Evolutionary conservation across 2,888 invertebrate species (phyloP), one percentile per base, ranked within the genome.

Genomic region (Notodonta dromedarius): DNA sequence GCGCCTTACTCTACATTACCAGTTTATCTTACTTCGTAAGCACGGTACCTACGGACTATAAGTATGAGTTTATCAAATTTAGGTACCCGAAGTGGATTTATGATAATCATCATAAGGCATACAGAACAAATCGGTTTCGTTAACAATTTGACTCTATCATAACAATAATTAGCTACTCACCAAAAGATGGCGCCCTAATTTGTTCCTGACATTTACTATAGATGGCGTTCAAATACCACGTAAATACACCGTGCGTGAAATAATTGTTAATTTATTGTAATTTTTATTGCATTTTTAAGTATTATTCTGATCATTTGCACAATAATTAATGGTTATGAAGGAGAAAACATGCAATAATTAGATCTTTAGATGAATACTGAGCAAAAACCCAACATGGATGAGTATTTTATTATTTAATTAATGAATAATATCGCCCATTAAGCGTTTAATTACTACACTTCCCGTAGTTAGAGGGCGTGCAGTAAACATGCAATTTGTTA

Each of bases 401-500:
- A 58, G 66, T 68, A 62, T 68, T 55, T 55, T 72, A 60, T 66
- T 64, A 66, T 70, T 69, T 70, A 73, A 79, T 79, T 74, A 76
- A 63, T 44, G 57, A 70, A 68, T 79, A 77, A 77, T 73, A 77
- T 67, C 55, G 65, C 72, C 63, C 73, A 78, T 77, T 77, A 77
- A 69, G 69, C 71, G 70, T 76, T 78, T 82, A 85, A 84, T 86
- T 78, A 81, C 68, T 77, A 72, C 75, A 65, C 78, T 82, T 74
- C 70, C 76, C 73, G 70, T 69, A 76, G 71, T 66, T 74, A 60
- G 76, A 79, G 80, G 86, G 86, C 80, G 88, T 79, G 77, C 65
- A 73, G 65, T 63, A 71, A 78, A 73, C 76, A 72, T 70, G 79
- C 81, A 85, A 82, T 84, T 85, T 86, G 83, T 85, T 82, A 78